phyloP scores from a whole-genome alignment of 2,888 invertebrate genomes.

The Eutolmus rufibarbis region DNA sequence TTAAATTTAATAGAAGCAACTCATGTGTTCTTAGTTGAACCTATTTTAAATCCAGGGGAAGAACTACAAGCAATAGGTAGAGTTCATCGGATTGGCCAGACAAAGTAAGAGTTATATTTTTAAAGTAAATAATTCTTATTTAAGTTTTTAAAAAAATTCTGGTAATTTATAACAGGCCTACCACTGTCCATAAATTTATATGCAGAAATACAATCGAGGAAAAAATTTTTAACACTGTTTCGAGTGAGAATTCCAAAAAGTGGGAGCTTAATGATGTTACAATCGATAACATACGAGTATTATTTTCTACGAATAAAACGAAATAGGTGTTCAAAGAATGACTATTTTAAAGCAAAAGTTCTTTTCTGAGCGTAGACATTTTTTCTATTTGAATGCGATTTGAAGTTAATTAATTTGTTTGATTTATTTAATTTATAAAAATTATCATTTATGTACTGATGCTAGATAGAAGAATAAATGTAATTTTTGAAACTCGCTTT shows the following conservation, averaged over 20 bases:
- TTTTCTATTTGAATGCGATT: too few species aligned
- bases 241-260: slow-evolving; percentile 59
- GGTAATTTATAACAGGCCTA: slow-evolving; percentile 59
- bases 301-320: slow-evolving; percentile 54
- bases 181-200: slow-evolving; percentile 75
- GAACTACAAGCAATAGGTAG: slow-evolving; percentile 81
- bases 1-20: slow-evolving; percentile 81
- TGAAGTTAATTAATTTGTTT: too few species aligned
- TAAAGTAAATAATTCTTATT: too few species aligned
- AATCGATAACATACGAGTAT: slow-evolving; percentile 59
- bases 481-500: too few species aligned
- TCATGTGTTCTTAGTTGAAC: slow-evolving; percentile 78
- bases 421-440: too few species aligned
- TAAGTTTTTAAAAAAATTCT: too few species aligned
- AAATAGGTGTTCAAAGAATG: background rate
- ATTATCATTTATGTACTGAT: too few species aligned
- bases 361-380: background rate
- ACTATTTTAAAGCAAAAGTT: background rate
- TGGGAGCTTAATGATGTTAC: slow-evolving; percentile 64
- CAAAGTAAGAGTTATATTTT: slow-evolving; percentile 62
- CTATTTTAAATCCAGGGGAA: slow-evolving; percentile 74
- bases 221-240: slow-evolving; percentile 66
- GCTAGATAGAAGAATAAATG: too few species aligned
- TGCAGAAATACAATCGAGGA: slow-evolving; percentile 76
- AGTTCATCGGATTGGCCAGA: slow-evolving; percentile 81